Conservation (phyloP, 2,888 invertebrate species). For the Steromphala cineraria region DNA sequence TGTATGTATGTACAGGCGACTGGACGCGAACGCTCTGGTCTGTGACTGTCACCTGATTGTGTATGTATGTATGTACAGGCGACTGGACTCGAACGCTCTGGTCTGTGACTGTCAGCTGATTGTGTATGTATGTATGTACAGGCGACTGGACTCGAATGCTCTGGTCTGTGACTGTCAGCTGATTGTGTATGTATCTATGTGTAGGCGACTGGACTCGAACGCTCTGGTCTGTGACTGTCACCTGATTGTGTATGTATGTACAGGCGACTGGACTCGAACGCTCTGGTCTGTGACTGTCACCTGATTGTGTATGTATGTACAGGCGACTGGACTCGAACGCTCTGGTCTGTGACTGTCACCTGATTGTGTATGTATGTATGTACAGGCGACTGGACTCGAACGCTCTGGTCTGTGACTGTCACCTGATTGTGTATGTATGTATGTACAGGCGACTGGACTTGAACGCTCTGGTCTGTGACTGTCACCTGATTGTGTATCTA, state of each 20-base stretch:
- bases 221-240: slow-evolving; percentile 92
- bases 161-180: no score
- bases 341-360: slow-evolving; percentile 90
- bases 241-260: slow-evolving; percentile 80
- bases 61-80: slow-evolving; percentile 71
- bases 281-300: slow-evolving; percentile 91
- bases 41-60: slow-evolving; percentile 91
- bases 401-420: no score
- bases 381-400: no score
- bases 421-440: background rate
- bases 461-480: slow-evolving; percentile 92
- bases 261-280: slow-evolving; percentile 89
- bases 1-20: slow-evolving; percentile 79
- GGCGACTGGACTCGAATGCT: no score
- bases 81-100: slow-evolving; percentile 91
- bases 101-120: slow-evolving; percentile 92
- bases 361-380: no score
- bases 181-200: background rate
- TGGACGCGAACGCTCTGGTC: slow-evolving; percentile 91
- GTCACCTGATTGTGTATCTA: slow-evolving; percentile 84
- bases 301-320: slow-evolving; percentile 76
- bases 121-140: no score
- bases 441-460: slow-evolving; percentile 85
- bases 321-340: slow-evolving; percentile 90
- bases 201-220: slow-evolving; percentile 89